Base-by-base conservation (phyloP, 2,797 vertebrate species). In the Platyrinchus mystaceus region DNA sequence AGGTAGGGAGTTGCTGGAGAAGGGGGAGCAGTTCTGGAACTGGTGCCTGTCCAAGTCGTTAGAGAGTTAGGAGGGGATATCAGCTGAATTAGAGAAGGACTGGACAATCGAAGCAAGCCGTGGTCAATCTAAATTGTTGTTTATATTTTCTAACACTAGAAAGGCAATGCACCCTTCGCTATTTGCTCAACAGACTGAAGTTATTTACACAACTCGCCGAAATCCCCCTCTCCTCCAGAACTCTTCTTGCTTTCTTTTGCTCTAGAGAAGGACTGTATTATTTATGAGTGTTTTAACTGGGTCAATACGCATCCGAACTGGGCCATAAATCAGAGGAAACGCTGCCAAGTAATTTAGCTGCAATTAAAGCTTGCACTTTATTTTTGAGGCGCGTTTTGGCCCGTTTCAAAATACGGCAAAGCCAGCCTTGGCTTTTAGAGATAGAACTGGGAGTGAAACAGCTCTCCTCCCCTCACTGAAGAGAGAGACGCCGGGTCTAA, bases 251-350 rank as follows among this genome's bases (percentile, higher is more conserved):
- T 95, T 87, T 96, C 92, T 94, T 88, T 86, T 95, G 90, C 94
- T 97, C 89, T 92, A 88, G 62, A 95, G 58, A 34, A 49, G 89
- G 90, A 90, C 94, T 92, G 70, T 97, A 69, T 96, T 98, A 97
- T 98, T 98, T 98, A 97, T 97, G 96, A 95, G 88, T 91, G 94
- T 95, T 97, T 97, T 97, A 98, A 97, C 97, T 97, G 95, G 97
- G 97, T 97, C 97, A 98, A 96, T 97, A 97, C 97, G 92, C 59
- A 63, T 91, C 95, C 95, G 96, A 98, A 97, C 97, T 96, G 84
- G 96, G 94, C 97, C 97, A 97, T 97, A 98, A 98, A 98, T 98
- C 97, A 98, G 96, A 97, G 62, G 82, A 97, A 97, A 96, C 41
- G 50, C 83, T 97, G 97, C 97, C 97, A 98, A 97, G 96, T 95